Evolutionary conservation across 2,113 vertebrate species (phyloP).

Genomic region (Mobula hypostoma): DNA sequence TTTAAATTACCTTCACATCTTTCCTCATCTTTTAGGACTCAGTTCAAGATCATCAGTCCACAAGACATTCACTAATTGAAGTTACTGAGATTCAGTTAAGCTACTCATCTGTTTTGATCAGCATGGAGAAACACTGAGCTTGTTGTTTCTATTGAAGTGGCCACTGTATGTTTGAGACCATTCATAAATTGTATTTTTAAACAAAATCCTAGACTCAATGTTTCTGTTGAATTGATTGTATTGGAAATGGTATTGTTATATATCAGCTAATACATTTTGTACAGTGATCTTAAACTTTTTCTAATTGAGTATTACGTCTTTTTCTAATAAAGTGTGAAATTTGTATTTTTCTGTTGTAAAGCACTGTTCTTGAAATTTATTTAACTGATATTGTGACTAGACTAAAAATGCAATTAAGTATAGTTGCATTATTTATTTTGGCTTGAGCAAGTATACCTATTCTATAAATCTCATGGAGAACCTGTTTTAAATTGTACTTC

Average conservation of each 20-base stretch:
- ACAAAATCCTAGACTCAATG: not conserved
- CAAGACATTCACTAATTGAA: not conserved
- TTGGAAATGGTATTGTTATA: not conserved
- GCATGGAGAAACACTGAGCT: not conserved
- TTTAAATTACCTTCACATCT: not conserved
- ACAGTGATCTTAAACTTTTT: not conserved
- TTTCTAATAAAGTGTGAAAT: constrained; percentile 33
- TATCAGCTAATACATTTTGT: constrained; percentile 7
- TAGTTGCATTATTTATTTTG: not conserved
- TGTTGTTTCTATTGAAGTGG: not conserved
- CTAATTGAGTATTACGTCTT: not conserved
- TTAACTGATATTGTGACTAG: not conserved
- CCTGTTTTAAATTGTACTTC: not conserved
- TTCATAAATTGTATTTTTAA: constrained; percentile 32
- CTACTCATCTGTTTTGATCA: too few species aligned
- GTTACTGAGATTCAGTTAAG: not conserved
- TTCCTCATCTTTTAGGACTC: not conserved
- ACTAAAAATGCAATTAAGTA: not conserved
- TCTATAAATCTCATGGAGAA: too few species aligned
- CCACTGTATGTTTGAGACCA: not conserved
- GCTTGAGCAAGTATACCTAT: not conserved
- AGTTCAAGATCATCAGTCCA: constrained; percentile 25
- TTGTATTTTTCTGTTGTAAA: not conserved
- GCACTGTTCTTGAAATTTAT: not conserved
- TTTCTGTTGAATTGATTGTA: constrained; percentile 1